Conservation (phyloP, 30 jellyfish, hydroid and myxozoan species). For the Aurelia coerulea region DNA sequence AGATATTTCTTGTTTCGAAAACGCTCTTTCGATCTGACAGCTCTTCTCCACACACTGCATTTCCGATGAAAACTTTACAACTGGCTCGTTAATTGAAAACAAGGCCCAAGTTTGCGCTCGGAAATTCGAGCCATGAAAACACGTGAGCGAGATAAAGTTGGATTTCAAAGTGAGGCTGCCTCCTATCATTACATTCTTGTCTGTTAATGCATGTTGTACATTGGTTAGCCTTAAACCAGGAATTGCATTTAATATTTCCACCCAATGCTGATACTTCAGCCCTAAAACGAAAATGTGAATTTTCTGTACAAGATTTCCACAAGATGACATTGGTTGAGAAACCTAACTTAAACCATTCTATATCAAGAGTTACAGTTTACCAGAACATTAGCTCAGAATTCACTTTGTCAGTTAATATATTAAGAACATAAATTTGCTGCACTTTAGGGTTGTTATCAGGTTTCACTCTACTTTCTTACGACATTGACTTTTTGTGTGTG, state of each 20-base stretch:
- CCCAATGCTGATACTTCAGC: conserved; percentile 97
- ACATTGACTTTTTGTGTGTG: too few species aligned
- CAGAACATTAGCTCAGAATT: too few species aligned
- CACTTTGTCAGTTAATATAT: too few species aligned
- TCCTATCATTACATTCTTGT: conserved; percentile 61
- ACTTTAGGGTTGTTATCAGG: too few species aligned
- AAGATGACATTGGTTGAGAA: too few species aligned
- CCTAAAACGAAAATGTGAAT: conserved; percentile 51
- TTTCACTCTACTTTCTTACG: too few species aligned
- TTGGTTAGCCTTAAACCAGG: conserved; percentile 74
- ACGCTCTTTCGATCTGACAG: conserved; percentile 90
- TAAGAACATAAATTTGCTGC: too few species aligned
- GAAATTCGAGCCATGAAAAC: conserved; percentile 97
- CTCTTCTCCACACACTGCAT: conserved; percentile 84
- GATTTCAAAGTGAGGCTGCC: conserved; percentile 89
- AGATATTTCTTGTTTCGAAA: conserved; percentile 66
- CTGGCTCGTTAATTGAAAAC: conserved; percentile 92
- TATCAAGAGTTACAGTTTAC: too few species aligned
- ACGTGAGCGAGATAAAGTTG: conserved; percentile 81
- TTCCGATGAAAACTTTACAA: conserved; percentile 70
- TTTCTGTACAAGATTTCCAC: background rate
- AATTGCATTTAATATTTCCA: conserved; percentile 79
- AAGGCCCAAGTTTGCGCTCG: conserved; percentile 99
- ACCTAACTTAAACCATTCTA: too few species aligned
- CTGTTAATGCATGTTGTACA: conserved; percentile 40